phyloP scores from a whole-genome alignment of 2,113 vertebrate species.

The Ciconia stormi region DNA sequence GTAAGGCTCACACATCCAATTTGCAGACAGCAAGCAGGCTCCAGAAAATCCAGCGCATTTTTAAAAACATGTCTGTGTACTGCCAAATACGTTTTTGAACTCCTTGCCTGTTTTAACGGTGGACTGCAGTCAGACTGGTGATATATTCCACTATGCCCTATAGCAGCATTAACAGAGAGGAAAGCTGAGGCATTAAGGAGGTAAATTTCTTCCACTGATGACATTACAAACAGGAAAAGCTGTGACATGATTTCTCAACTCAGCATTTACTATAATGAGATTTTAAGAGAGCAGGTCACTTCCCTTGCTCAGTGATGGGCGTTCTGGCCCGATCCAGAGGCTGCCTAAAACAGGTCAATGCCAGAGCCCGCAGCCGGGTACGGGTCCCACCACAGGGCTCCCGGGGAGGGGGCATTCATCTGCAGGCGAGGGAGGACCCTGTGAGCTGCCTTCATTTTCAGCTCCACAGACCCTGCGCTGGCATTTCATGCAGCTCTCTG shows the following conservation, averaged over 20 bases:
- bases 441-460: not conserved
- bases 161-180: not conserved
- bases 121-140: not conserved
- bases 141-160: not conserved
- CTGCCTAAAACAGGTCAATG: not conserved
- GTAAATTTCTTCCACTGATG: not conserved
- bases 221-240: not conserved
- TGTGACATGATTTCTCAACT: not conserved
- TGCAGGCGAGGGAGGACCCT: not conserved
- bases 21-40: not conserved
- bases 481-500: not conserved
- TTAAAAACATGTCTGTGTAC: not conserved
- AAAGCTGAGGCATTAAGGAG: not conserved
- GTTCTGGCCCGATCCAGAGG: not conserved
- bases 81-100: not conserved
- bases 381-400: not conserved
- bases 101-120: rapidly evolving
- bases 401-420: rapidly evolving
- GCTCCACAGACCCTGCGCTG: not conserved
- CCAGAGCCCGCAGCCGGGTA: not conserved
- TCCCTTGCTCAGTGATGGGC: not conserved
- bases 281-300: not conserved
- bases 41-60: not conserved
- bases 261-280: not conserved
- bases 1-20: not conserved